Percentiles rank a stretch among this genome's conserved stretches.
phyloP scores from a whole-genome alignment of 2,888 invertebrate species.

The Watsonalla cultraria region DNA sequence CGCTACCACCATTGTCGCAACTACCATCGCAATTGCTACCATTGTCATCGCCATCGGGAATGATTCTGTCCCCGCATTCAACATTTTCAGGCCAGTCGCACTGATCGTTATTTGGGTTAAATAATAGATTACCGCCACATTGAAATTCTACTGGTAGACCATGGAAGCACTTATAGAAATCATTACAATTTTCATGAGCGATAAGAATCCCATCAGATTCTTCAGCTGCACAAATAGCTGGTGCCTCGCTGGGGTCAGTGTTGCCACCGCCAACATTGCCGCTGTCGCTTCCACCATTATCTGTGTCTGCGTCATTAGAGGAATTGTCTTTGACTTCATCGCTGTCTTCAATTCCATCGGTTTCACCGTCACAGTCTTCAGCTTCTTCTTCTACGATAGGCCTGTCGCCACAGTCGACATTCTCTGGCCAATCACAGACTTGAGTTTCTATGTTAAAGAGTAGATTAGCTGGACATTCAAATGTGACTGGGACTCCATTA shows the following conservation, averaged over 20 bases:
- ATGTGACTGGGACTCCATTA: slow-evolving; percentile 23
- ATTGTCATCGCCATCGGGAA: slow-evolving; percentile 4
- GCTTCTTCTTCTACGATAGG: slow-evolving; percentile 12
- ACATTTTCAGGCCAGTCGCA: slow-evolving; percentile 79
- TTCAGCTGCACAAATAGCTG: neutral
- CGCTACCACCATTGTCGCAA: slow-evolving; percentile 5
- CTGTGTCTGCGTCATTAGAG: neutral
- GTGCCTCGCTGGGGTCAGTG: neutral
- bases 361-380: slow-evolving; percentile 8
- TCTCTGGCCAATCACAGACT: slow-evolving; percentile 32
- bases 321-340: neutral
- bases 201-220: slow-evolving; percentile 4
- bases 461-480: slow-evolving; percentile 21
- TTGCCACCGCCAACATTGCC: neutral
- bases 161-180: slow-evolving; percentile 76
- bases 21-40: slow-evolving; percentile 4
- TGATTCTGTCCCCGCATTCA: slow-evolving; percentile 56
- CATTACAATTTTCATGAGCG: slow-evolving; percentile 20
- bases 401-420: slow-evolving; percentile 32
- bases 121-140: slow-evolving; percentile 73
- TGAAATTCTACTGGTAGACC: slow-evolving; percentile 71
- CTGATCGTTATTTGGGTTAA: slow-evolving; percentile 58
- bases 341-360: neutral
- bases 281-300: neutral
- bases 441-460: slow-evolving; percentile 25